Evolutionary conservation across 1,140 invertebrate species (phyloP).

Genomic region (Chironomus tepperi): DNA sequence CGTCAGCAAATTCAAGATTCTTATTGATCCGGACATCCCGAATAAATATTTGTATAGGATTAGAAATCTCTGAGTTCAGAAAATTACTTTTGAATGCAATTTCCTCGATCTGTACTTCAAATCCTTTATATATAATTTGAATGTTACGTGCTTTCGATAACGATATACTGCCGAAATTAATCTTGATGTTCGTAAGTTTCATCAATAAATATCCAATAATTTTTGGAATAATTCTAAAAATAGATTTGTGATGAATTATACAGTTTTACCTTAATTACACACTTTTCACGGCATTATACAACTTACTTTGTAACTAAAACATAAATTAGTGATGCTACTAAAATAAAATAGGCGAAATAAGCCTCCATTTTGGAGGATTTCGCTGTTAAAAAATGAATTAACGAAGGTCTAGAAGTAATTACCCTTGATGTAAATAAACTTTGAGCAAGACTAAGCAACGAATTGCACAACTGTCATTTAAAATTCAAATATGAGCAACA

Average conservation of each 20-base stretch:
- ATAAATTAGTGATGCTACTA: not conserved
- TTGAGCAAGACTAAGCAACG: not conserved
- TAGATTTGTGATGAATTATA: slow-evolving; percentile 29
- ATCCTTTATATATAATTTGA: slow-evolving; percentile 54
- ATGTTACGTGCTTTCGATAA: slow-evolving; percentile 57
- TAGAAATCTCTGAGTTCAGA: slow-evolving; percentile 81
- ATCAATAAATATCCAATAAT: slow-evolving; percentile 54
- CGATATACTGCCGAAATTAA: slow-evolving; percentile 55
- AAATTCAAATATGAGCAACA: no score
- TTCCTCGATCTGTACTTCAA: slow-evolving; percentile 72
- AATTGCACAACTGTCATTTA: no score
- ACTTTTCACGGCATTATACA: not conserved
- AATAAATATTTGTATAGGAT: slow-evolving; percentile 74
- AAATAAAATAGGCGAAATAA: not conserved
- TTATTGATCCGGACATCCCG: slow-evolving; percentile 77
- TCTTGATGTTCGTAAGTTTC: slow-evolving; percentile 51
- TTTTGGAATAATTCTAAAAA: slow-evolving; percentile 52
- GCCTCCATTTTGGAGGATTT: slow-evolving; percentile 5
- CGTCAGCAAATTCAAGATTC: slow-evolving; percentile 50
- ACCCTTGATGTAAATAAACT: not conserved
- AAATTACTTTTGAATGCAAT: slow-evolving; percentile 80
- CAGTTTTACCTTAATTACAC: not conserved
- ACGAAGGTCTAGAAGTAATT: no score
- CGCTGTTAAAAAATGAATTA: not conserved
- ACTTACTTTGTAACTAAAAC: slow-evolving; percentile 9